A percentile compares a stretch with the other conserved stretches of the same genome.
phyloP scores from a whole-genome alignment of 2,888 invertebrate species.

The Patella pellucida region DNA sequence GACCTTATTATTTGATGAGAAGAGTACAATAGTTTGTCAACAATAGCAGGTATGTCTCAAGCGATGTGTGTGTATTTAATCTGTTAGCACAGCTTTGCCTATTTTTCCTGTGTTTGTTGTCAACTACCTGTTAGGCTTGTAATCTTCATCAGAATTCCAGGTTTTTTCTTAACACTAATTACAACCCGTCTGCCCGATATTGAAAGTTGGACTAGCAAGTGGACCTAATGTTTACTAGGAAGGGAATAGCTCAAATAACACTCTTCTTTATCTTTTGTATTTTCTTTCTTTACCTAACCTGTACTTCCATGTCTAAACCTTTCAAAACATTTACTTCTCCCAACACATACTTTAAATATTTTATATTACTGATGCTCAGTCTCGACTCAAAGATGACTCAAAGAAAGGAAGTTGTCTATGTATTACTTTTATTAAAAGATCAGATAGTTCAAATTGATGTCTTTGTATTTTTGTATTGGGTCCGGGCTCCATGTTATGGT shows the following conservation, averaged over 20 bases:
- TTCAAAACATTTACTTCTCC: too few species aligned
- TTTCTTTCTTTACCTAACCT: too few species aligned
- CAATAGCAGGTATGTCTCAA: not conserved
- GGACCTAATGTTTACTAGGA: conserved; percentile 9
- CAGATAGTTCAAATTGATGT: too few species aligned
- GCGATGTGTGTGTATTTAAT: conserved; percentile 3
- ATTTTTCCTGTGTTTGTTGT: not conserved
- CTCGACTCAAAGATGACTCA: too few species aligned
- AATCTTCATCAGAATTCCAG: conserved; percentile 2
- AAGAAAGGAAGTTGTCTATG: too few species aligned
- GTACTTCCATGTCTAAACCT: too few species aligned
- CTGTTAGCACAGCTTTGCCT: conserved; percentile 5
- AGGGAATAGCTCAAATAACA: not conserved
- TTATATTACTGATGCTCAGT: too few species aligned
- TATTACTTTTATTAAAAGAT: too few species aligned
- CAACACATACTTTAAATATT: too few species aligned
- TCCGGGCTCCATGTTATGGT: too few species aligned
- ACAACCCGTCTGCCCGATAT: not conserved
- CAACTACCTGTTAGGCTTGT: conserved; percentile 1
- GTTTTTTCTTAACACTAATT: not conserved
- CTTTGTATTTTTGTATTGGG: too few species aligned
- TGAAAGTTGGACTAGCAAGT: not conserved
- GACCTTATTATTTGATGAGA: not conserved
- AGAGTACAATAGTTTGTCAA: not conserved
- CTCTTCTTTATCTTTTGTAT: conserved; percentile 6